A percentile compares a stretch with the other conserved stretches of the same genome.
Conservation (phyloP, 2,797 vertebrate genomes). For the Pipistrellus pipistrellus region DNA sequence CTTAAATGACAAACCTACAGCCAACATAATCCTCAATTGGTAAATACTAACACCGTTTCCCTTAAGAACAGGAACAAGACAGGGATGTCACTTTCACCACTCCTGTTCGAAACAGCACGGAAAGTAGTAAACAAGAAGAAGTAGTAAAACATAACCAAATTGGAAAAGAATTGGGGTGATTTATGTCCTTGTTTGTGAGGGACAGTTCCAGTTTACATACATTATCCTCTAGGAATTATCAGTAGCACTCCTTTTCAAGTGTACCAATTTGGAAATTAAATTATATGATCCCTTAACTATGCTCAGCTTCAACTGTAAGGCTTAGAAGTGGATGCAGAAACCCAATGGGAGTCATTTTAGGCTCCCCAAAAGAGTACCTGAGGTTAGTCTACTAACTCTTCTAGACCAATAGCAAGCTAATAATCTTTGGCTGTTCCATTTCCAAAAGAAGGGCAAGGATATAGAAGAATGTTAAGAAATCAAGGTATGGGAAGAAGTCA, state of each 20-base stretch:
- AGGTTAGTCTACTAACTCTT: neutral
- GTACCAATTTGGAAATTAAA: neutral
- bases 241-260: neutral
- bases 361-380: neutral
- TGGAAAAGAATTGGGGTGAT: neutral
- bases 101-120: too few species aligned
- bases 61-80: too few species aligned
- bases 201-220: neutral
- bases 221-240: neutral
- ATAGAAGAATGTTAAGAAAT: neutral
- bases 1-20: too few species aligned
- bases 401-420: neutral
- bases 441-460: constrained; percentile 15
- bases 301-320: neutral
- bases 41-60: too few species aligned
- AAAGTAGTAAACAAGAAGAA: too few species aligned
- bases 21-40: too few species aligned
- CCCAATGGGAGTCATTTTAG: neutral
- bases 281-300: neutral
- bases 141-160: too few species aligned
- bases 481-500: neutral
- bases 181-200: neutral
- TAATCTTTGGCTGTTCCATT: neutral
- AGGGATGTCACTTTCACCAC: too few species aligned
- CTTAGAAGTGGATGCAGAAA: neutral